Evolutionary conservation across 2,113 vertebrate species (phyloP), one percentile per base, ranked within the genome.

Genomic region (Picathartes gymnocephalus): DNA sequence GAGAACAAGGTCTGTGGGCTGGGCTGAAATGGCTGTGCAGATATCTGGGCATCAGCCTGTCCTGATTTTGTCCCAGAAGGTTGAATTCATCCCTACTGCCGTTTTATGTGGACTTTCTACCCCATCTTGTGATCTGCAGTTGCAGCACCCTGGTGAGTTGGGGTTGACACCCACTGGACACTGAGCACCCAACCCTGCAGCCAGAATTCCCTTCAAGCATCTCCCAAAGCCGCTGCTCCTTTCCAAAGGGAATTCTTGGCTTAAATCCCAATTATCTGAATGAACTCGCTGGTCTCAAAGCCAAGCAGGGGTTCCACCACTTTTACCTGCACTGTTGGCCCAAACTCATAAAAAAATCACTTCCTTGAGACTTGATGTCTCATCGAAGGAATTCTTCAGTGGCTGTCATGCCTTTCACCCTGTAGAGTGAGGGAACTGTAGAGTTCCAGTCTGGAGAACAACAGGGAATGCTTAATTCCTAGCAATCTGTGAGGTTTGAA

Each of bases 131-230:
- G 54, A 22, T n/a, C 44, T 81, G 22, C 28, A 45, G 11, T 15
- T 23, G 2, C 0, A 53, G 51, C 8, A 22, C 13, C 64, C 2
- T 2, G 33, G 8, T 11, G 30, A 56, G 27, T 5, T 53, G 54
- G 14, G 33, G 25, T 22, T 61, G 86, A 3, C 19, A 17, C 17
- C 16, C 31, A 7, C 3, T 7, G 15, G n/a, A 18, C 21, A 7
- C 11, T 0, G 4, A 71, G 22, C 61, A 48, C 53, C 50, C 40
- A 82, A 83, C 2, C 22, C 50, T 5, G 7, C 1, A 1, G n/a
- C 24, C 47, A 39, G 9, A 15, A 20, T 50, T 81, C 57, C 53
- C 45, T 16, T 65, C 6, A 19, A 54, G 11, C 25, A 3, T 12
- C 35, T 47, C 14, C 31, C 42, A 33, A 19, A 53, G 31, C 15